These are phyloP conservation scores for Drosophila athabasca DNA, from an alignment of 1,140 invertebrate genomes.

Conservation along the genomic window DNA sequence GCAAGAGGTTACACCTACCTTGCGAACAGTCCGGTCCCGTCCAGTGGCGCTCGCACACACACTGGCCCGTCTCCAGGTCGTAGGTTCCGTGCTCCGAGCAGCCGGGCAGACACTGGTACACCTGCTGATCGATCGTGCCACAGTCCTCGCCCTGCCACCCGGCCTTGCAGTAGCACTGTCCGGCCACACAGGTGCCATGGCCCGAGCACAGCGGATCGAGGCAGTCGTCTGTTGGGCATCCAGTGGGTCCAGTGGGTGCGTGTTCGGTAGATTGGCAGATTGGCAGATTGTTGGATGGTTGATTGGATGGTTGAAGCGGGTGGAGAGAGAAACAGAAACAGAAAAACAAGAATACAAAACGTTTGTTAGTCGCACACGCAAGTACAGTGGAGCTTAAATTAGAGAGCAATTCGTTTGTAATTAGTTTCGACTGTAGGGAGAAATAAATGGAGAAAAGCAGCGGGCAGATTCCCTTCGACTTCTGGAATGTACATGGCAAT, in stretches of 20 bases:
- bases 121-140: slow-evolving; percentile 92
- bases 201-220: slow-evolving; percentile 93
- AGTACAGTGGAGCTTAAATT: slow-evolving; percentile 13
- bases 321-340: slow-evolving; percentile 9
- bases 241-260: background rate
- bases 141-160: slow-evolving; percentile 98
- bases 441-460: too few species aligned
- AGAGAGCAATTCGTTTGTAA: too few species aligned
- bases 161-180: slow-evolving; percentile 96
- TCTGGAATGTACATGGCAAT: too few species aligned
- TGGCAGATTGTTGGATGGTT: slow-evolving; percentile 1
- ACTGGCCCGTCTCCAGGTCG: slow-evolving; percentile 93
- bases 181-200: slow-evolving; percentile 96
- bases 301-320: background rate
- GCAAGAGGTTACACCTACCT: slow-evolving; percentile 86
- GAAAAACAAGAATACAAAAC: slow-evolving; percentile 53
- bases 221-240: slow-evolving; percentile 87
- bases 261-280: background rate
- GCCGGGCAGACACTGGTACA: slow-evolving; percentile 94
- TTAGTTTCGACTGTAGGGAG: too few species aligned
- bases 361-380: slow-evolving; percentile 53
- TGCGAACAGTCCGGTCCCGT: slow-evolving; percentile 95
- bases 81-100: slow-evolving; percentile 96
- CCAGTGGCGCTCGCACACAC: slow-evolving; percentile 94
- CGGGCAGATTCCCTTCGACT: too few species aligned